Percentiles rank a stretch among this genome's conserved stretches.
phyloP scores from a whole-genome alignment of 2,113 vertebrate species.

The Phylloscopus trochiloides region DNA sequence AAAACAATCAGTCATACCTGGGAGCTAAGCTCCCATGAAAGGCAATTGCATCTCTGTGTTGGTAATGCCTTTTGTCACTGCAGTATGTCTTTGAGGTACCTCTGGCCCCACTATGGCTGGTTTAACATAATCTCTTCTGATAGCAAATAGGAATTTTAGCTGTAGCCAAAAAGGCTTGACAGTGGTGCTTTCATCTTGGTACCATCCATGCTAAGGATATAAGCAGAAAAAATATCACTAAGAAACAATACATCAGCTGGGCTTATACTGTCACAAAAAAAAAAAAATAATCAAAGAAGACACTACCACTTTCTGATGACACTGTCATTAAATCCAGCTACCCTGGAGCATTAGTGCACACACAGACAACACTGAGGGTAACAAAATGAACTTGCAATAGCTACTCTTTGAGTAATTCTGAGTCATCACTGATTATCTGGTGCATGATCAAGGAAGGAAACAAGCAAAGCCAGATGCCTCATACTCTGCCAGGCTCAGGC shows the following conservation, averaged over 20 bases:
- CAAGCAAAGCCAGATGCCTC: not conserved
- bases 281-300: not conserved
- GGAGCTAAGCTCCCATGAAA: constrained; percentile 46
- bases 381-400: not conserved
- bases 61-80: constrained; percentile 43
- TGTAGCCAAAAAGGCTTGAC: not conserved
- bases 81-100: constrained; percentile 56
- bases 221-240: constrained; percentile 24
- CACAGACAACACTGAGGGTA: not conserved
- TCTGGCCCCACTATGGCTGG: not conserved
- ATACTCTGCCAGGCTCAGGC: not conserved
- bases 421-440: constrained; percentile 9
- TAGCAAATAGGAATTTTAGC: constrained; percentile 4
- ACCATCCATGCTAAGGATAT: not conserved
- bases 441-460: not conserved
- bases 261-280: not conserved
- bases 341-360: not conserved
- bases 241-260: not conserved
- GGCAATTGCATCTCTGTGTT: not conserved
- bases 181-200: constrained; percentile 3
- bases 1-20: constrained; percentile 59
- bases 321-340: not conserved
- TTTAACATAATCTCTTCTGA: constrained; percentile 39
- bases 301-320: not conserved
- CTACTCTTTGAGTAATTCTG: not conserved